phyloP scores from a whole-genome alignment of 2,888 invertebrate species.

The Cecidostiba fungosa region DNA sequence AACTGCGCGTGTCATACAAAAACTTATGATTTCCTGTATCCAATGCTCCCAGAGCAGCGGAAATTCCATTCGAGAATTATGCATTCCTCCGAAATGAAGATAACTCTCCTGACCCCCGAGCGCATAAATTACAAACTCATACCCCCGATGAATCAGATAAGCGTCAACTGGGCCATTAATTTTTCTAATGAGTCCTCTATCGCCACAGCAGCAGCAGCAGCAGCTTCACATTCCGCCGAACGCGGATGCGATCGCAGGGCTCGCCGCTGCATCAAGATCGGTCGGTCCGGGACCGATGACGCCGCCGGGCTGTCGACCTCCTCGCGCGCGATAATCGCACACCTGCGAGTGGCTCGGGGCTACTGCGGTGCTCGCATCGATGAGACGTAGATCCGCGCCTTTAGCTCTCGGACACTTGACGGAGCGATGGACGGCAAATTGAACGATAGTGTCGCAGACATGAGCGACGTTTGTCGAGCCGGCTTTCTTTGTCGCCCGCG shows the following conservation, averaged over 20 bases:
- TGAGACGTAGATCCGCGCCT: not conserved
- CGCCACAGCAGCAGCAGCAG: not conserved
- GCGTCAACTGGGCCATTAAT: slow-evolving; percentile 38
- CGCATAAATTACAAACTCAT: not conserved
- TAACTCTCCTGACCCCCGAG: not conserved
- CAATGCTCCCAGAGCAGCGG: not conserved
- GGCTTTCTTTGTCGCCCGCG: slow-evolving; percentile 21
- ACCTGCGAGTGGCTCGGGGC: not conserved
- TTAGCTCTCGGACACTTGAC: slow-evolving; percentile 8
- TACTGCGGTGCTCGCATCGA: not conserved
- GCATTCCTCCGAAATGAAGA: not conserved
- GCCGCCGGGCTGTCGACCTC: slow-evolving; percentile 30
- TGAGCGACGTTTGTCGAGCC: slow-evolving; percentile 58
- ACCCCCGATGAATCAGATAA: not conserved
- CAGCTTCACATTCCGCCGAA: slow-evolving; percentile 27
- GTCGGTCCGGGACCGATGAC: slow-evolving; percentile 24
- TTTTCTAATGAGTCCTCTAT: slow-evolving; percentile 43
- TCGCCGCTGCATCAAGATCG: slow-evolving; percentile 18
- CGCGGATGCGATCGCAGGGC: slow-evolving; percentile 59
- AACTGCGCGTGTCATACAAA: too few species aligned
- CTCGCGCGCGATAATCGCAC: slow-evolving; percentile 14
- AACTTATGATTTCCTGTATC: not conserved
- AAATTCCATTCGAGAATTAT: not conserved
- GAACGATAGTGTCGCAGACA: slow-evolving; percentile 60
- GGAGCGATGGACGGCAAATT: slow-evolving; percentile 55